These are phyloP conservation scores for Mastomys coucha DNA, from an alignment of 2,113 vertebrate species.

Conservation along the genomic window DNA sequence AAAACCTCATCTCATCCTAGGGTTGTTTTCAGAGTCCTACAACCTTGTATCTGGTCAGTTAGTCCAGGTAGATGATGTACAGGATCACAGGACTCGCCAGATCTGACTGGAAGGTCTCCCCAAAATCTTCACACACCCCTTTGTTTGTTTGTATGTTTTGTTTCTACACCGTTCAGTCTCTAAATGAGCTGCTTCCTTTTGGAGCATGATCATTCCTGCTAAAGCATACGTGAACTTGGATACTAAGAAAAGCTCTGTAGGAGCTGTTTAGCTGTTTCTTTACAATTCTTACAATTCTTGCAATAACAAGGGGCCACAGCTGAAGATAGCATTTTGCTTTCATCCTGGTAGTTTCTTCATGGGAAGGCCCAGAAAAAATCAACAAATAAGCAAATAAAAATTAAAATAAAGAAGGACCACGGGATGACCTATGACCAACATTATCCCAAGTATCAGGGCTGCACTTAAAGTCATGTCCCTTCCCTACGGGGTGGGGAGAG, in stretches of 20 bases:
- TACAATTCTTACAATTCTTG: constrained; percentile 40
- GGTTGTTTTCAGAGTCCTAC: not conserved
- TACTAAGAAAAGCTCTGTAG: constrained; percentile 1
- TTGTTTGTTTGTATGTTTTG: not conserved
- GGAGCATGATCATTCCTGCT: not conserved
- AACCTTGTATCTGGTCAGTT: not conserved
- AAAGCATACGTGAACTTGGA: not conserved
- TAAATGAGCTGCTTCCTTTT: constrained; percentile 10
- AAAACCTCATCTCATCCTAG: not conserved
- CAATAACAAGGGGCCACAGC: constrained; percentile 7
- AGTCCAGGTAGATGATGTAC: not conserved
- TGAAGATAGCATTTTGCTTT: constrained; percentile 9
- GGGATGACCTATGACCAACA: not conserved
- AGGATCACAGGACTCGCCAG: not conserved
- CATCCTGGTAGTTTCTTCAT: not conserved
- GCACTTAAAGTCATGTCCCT: not conserved
- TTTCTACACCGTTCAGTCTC: not conserved
- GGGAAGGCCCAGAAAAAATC: not conserved
- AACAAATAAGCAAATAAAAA: not conserved
- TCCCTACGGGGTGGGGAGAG: not conserved
- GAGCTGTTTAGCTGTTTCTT: constrained; percentile 18
- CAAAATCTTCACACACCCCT: not conserved
- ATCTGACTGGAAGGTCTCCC: not conserved
- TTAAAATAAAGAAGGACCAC: not conserved
- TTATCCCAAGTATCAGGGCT: not conserved